phyloP scores from a whole-genome alignment of 2,113 vertebrate species.

The Scatophagus argus region DNA sequence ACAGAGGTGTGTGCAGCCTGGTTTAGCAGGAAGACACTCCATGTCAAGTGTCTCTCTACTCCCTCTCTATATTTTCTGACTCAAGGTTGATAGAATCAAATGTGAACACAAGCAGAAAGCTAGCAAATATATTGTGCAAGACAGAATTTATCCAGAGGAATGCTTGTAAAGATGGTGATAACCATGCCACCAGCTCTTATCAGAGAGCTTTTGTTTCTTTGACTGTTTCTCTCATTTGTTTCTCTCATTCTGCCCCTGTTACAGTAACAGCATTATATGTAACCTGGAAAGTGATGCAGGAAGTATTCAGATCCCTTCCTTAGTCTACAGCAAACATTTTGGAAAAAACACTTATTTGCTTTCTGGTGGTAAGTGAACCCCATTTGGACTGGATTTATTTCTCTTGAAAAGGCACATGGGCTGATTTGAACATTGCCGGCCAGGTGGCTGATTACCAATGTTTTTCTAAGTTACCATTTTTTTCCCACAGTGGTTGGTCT shows the following conservation, averaged over 20 bases:
- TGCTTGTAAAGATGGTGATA: not conserved
- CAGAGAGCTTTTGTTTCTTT: no score
- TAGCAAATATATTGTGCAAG: not conserved
- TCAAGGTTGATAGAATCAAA: not conserved
- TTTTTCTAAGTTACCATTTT: no score
- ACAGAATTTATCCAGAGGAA: not conserved
- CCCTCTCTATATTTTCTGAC: not conserved
- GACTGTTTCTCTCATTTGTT: not conserved
- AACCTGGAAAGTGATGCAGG: not conserved
- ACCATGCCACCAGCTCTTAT: no score
- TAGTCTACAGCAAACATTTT: not conserved
- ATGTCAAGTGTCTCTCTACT: not conserved
- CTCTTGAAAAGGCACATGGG: no score
- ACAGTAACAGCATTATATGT: not conserved
- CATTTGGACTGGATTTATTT: no score
- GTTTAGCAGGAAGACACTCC: not conserved
- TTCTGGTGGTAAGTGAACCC: no score
- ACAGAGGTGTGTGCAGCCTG: not conserved
- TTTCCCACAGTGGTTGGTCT: no score
- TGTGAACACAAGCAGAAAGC: not conserved
- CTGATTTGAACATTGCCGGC: no score
- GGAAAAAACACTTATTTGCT: not conserved
- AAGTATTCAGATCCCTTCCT: not conserved
- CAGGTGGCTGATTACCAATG: no score
- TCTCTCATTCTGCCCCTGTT: not conserved